Base-by-base conservation (phyloP, 2,888 invertebrate species). In the Sclerodermus sp. region DNA sequence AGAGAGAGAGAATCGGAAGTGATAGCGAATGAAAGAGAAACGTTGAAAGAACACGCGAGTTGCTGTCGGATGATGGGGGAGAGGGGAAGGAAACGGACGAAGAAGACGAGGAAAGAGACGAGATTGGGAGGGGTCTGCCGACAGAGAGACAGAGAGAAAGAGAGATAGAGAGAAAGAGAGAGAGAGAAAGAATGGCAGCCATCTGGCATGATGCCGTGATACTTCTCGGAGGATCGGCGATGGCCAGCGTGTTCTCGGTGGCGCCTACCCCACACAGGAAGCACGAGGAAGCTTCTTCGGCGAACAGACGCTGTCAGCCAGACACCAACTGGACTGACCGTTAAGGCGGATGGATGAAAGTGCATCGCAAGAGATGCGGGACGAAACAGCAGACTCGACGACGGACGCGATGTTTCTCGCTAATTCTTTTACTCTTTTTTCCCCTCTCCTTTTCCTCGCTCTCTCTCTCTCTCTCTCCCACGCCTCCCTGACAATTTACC, bases 151-250 rank as follows among this genome's bases (percentile, higher is more conserved):
- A n/a, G n/a, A n/a, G 39, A 42, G 23, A 45, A 45, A 32, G 39
- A 42, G 15, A 23, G 31, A 12, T 4, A 40, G 32, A 43, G 32
- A 38, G 42, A 31, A 6, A 42, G 31, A 9, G 32, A 38, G 16
- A 30, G 32, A 31, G 32, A 42, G 37, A 6, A 8, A 17, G 63
- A 57, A 59, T 49, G 59, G 49, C 55, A 49, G 53, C 53, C 63
- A 64, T 64, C 65, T 65, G 63, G 62, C 62, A 59, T 51, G 47
- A 42, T 17, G 47, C 54, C 51, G 55, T 48, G 52, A 49, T 57
- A 57, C 51, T 23, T 46, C 41, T 42, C 23, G 38, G 4, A 34
- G 23, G 10, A 12, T 13, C 37, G 42, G 6, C 14, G 12, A 12
- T 15, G 17, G 31, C 31, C 37, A 18, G 23, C 39, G 42, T 16